phyloP scores from a whole-genome alignment of 2,888 invertebrate species.

The Acanthococcus lagerstroemiae region DNA sequence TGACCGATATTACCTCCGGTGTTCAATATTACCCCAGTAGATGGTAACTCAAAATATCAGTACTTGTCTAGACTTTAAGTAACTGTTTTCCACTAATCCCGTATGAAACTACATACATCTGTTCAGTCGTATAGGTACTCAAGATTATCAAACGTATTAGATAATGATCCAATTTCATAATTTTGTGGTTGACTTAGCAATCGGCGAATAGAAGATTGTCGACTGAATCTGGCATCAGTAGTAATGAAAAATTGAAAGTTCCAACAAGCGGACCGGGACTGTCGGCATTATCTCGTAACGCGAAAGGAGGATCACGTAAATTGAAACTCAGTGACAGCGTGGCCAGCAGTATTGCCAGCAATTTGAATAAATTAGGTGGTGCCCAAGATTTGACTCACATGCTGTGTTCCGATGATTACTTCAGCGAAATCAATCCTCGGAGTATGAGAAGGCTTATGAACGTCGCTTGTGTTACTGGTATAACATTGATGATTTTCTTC shows the following conservation, averaged over 20 bases:
- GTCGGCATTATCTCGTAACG: conserved; percentile 33
- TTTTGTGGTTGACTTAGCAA: neutral
- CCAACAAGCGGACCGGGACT: conserved; percentile 31
- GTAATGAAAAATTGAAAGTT: conserved; percentile 63
- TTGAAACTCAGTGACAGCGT: conserved; percentile 76
- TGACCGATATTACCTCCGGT: too few species aligned
- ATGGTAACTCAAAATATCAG: too few species aligned
- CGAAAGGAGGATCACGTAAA: conserved; percentile 45
- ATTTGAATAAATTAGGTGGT: conserved; percentile 65
- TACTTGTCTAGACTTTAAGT: too few species aligned
- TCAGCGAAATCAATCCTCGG: conserved; percentile 95
- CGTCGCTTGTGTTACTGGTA: conserved; percentile 92
- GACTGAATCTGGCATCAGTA: conserved; percentile 42
- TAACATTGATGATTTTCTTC: conserved; percentile 34
- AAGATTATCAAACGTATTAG: too few species aligned
- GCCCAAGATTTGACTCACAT: conserved; percentile 69
- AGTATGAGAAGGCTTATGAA: conserved; percentile 95
- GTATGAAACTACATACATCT: too few species aligned
- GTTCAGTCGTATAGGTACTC: too few species aligned
- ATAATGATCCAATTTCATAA: neutral
- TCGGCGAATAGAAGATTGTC: conserved; percentile 30
- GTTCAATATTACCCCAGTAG: too few species aligned
- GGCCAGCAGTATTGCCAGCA: conserved; percentile 82
- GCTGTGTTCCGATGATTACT: conserved; percentile 93
- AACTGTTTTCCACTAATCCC: too few species aligned